Conservation (phyloP, 1,140 invertebrate genomes). For the Tyrophagus putrescentiae region DNA sequence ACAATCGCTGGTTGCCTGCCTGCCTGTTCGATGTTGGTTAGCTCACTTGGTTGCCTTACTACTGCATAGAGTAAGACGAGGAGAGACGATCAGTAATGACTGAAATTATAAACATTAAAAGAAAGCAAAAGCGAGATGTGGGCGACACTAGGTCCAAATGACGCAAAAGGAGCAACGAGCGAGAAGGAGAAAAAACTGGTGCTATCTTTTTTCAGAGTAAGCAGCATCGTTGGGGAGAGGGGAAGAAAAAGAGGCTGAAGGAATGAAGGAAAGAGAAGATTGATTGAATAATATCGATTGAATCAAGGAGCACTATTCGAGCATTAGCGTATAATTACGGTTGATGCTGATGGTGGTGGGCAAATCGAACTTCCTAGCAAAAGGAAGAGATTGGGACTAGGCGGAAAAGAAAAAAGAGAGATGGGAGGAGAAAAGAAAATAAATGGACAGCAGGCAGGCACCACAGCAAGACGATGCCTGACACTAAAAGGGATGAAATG, state of each 20-base stretch:
- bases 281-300: constrained; percentile 12
- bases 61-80: too few relatives aligned
- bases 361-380: not conserved
- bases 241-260: not conserved
- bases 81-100: too few relatives aligned
- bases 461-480: too few relatives aligned
- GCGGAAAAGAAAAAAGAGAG: not conserved
- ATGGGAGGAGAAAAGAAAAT: not conserved
- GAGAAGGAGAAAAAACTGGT: constrained; percentile 2
- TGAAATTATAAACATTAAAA: not conserved
- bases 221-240: too few relatives aligned
- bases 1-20: too few relatives aligned
- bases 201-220: too few relatives aligned
- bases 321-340: constrained; percentile 17
- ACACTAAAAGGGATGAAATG: constrained; percentile 1
- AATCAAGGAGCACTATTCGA: constrained; percentile 18
- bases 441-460: not conserved
- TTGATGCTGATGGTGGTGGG: not conserved
- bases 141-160: not conserved
- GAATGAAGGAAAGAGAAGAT: constrained; percentile 15
- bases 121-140: not conserved
- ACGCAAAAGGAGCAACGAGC: not conserved
- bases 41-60: too few relatives aligned
- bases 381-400: too few relatives aligned
- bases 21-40: too few relatives aligned